Conservation (phyloP, 2,888 invertebrate species). For the Drosophila eohydei region DNA sequence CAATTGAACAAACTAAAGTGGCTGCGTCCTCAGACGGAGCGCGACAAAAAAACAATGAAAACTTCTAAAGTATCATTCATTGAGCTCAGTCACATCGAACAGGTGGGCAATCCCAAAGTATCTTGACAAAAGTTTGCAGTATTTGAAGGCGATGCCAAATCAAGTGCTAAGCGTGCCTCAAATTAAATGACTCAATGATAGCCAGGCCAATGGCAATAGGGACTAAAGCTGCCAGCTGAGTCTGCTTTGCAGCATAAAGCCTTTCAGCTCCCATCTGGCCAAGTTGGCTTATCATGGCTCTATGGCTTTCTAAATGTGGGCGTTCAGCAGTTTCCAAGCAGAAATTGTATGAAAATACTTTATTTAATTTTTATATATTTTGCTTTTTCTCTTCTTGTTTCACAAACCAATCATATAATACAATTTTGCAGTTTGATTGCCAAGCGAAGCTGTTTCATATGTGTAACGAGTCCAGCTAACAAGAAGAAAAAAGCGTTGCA, state of each 20-base stretch:
- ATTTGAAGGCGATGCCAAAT: not conserved
- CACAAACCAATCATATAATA: no score
- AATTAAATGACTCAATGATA: not conserved
- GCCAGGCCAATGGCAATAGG: not conserved
- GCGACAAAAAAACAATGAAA: not conserved
- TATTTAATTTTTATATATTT: not conserved
- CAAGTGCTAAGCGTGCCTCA: not conserved
- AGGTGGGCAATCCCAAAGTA: not conserved
- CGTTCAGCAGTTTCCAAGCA: no score
- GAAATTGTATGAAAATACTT: not conserved
- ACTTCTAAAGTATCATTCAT: not conserved
- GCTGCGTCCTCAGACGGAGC: not conserved
- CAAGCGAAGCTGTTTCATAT: not conserved
- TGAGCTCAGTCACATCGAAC: not conserved
- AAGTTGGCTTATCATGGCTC: not conserved
- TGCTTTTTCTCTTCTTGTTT: not conserved
- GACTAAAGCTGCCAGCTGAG: not conserved
- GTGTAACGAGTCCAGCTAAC: not conserved
- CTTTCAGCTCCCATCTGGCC: not conserved
- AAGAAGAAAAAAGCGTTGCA: not conserved
- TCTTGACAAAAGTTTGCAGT: not conserved
- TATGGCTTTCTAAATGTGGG: not conserved
- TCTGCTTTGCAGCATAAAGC: not conserved
- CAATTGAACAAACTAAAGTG: not conserved
- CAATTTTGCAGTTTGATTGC: not conserved